Evolutionary conservation across 2,113 vertebrate species (phyloP).

Genomic region (Perca flavescens): DNA sequence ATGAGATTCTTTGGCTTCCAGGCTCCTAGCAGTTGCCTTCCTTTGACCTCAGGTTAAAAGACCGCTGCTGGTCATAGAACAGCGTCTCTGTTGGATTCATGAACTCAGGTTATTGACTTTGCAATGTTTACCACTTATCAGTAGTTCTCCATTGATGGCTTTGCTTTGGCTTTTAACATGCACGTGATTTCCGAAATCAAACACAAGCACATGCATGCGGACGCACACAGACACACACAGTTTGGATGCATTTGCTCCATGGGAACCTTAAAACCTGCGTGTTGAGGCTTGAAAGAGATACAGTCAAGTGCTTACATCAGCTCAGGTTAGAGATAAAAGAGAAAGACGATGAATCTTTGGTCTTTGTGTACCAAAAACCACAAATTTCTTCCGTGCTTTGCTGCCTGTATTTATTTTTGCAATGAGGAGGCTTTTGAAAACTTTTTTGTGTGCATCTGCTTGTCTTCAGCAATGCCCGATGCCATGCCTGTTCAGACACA

Average conservation of each 20-base stretch:
- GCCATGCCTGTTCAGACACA: background rate
- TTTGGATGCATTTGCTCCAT: constrained; percentile 8
- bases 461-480: background rate
- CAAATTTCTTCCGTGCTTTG: background rate
- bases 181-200: background rate
- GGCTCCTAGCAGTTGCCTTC: background rate
- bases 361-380: background rate
- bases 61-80: background rate
- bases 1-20: background rate
- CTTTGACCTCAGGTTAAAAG: background rate
- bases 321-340: background rate
- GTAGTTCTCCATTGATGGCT: background rate
- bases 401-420: background rate
- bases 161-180: background rate
- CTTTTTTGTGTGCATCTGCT: background rate
- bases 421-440: background rate
- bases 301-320: background rate
- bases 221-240: background rate
- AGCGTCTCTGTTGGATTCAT: background rate
- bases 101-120: background rate
- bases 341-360: background rate
- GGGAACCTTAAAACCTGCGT: background rate
- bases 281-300: constrained; percentile 42
- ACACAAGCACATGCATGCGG: constrained; percentile 1
- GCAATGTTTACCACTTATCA: background rate